A percentile compares a stretch with the other conserved stretches of the same genome.
phyloP scores from a whole-genome alignment of 2,888 invertebrate genomes.

The Thymelicus lineola region DNA sequence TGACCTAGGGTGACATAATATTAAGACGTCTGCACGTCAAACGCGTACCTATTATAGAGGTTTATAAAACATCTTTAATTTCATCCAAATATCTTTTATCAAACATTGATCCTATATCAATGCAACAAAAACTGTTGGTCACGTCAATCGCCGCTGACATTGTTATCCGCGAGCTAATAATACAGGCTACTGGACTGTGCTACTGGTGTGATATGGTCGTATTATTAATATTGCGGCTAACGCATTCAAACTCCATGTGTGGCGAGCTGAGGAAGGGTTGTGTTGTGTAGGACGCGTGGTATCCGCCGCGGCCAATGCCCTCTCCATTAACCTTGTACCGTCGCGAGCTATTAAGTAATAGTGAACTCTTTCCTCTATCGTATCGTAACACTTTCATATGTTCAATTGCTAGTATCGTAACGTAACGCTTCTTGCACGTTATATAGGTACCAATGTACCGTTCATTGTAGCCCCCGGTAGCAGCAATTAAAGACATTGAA shows the following conservation, averaged over 20 bases:
- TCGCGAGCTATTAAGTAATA: slow-evolving; percentile 50
- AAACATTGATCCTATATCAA: too few relatives aligned
- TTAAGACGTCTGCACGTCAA: too few relatives aligned
- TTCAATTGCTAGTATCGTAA: too few relatives aligned
- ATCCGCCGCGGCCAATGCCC: slow-evolving; percentile 61
- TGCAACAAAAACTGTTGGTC: not conserved
- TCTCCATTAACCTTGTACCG: slow-evolving; percentile 63
- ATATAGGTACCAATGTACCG: too few relatives aligned
- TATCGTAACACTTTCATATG: slow-evolving; percentile 7
- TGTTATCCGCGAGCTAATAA: slow-evolving; percentile 4
- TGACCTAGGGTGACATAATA: too few relatives aligned
- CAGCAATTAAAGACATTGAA: too few relatives aligned
- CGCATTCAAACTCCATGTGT: slow-evolving; percentile 49
- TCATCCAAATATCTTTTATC: too few relatives aligned
- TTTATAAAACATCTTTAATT: too few relatives aligned
- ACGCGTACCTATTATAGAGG: too few relatives aligned
- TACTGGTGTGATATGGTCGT: slow-evolving; percentile 35
- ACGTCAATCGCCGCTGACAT: not conserved
- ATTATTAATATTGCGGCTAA: slow-evolving; percentile 42
- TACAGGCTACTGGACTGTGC: not conserved
- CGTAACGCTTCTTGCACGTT: too few relatives aligned
- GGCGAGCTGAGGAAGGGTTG: slow-evolving; percentile 41
- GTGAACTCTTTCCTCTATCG: slow-evolving; percentile 31
- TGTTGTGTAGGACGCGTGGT: slow-evolving; percentile 26
- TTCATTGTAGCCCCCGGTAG: too few relatives aligned